These are phyloP conservation scores for Dendroctonus valens DNA, from an alignment of 1,140 invertebrate species.

Conservation along the genomic window DNA sequence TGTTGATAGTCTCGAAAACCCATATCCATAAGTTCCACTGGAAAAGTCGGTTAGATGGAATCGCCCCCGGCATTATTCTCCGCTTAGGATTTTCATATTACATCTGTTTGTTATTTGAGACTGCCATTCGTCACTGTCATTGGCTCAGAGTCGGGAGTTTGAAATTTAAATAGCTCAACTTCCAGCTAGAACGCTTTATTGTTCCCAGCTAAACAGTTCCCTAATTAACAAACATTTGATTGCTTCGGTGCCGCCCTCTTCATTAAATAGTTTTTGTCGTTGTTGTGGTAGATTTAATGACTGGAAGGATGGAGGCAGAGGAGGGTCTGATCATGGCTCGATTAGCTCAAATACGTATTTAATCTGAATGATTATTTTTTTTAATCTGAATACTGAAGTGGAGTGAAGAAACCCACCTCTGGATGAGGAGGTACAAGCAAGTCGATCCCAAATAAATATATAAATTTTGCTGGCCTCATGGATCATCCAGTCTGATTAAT, in stretches of 20 bases:
- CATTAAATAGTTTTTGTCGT: constrained; percentile 25
- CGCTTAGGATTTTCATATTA: constrained; percentile 32
- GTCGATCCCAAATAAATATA: too few species aligned
- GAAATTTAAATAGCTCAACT: constrained; percentile 29
- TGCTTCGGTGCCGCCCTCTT: constrained; percentile 17
- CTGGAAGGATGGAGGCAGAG: too few species aligned
- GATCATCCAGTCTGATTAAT: too few species aligned
- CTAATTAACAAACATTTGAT: constrained; percentile 36
- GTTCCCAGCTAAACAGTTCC: constrained; percentile 22
- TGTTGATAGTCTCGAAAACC: too few species aligned
- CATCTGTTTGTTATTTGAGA: constrained; percentile 31
- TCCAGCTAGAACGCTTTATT: constrained; percentile 23
- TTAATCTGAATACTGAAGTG: too few species aligned
- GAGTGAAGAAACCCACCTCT: too few species aligned
- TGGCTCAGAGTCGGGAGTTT: background rate
- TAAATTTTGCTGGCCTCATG: too few species aligned
- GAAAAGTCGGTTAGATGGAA: background rate
- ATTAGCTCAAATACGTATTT: too few species aligned
- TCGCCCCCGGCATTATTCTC: constrained; percentile 1
- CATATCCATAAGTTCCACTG: background rate
- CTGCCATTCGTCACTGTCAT: constrained; percentile 29
- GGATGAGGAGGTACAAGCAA: too few species aligned
- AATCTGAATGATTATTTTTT: too few species aligned
- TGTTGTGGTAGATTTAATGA: too few species aligned
- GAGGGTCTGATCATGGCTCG: too few species aligned